Evolutionary conservation across 2,888 invertebrate species (phyloP), one percentile per base, ranked within the genome.

Genomic region (Aquatica leii): DNA sequence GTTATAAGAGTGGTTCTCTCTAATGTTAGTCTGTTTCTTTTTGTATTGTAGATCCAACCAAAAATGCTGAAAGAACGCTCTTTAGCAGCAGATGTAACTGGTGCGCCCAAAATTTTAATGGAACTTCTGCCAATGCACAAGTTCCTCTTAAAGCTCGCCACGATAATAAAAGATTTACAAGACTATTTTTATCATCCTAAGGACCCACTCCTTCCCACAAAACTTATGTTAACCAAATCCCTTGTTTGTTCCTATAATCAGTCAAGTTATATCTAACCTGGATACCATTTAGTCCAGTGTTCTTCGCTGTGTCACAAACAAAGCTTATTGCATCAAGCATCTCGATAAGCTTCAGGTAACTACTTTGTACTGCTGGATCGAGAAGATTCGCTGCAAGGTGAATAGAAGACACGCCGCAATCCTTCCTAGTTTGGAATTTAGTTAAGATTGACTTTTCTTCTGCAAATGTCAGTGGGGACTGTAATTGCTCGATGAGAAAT

Each of bases 401-500:
- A n/a, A 37, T 37, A 37, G 37, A 37, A 37, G 37, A 37, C 37
- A 37, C 37, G 12, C n/a, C 3, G 3, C 9, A 37, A n/a, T 37
- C 37, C 37, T 37, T 37, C 37, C 37, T 37, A 37, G 3, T 12
- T 37, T 37, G 37, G 37, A 37, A 37, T n/a, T 37, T 37, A 37
- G 37, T 12, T 37, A 37, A 37, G 37, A 37, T 37, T 37, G 37
- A 37, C 37, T 37, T 37, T 37, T 37, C 37, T 37, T 37, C 37
- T 37, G 37, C 37, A 37, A 9, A 31, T 31, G 4, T 31, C 31
- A 31, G 31, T 6, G 31, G 31, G 9, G 37, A 37, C n/a, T n/a
- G n/a, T n/a, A n/a, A 12, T 37, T 37, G 3, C n/a, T 37, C 37
- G 11, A 9, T 37, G 11, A 37, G 37, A 37, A 9, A 11, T 37